phyloP scores from a whole-genome alignment of 2,797 vertebrate genomes.

The Austrolebias charrua region DNA sequence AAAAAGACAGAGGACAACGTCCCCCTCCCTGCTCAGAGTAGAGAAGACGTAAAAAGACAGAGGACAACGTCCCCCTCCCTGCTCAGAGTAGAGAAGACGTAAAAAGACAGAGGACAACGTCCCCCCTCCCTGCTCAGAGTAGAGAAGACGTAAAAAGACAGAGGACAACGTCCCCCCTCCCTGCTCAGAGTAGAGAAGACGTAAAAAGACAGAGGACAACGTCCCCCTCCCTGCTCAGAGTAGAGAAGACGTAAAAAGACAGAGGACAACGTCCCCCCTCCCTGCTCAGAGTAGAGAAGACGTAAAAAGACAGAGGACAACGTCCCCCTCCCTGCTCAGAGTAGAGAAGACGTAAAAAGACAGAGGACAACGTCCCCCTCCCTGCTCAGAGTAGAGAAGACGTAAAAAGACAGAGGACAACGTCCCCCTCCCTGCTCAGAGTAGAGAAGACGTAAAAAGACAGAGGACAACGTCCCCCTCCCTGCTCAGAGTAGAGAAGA shows the following conservation, averaged over 20 bases:
- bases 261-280: neutral
- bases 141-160: constrained; percentile 30
- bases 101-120: constrained; percentile 10
- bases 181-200: constrained; percentile 45
- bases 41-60: constrained; percentile 30
- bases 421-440: constrained; percentile 29
- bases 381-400: constrained; percentile 44
- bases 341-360: constrained; percentile 30
- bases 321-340: constrained; percentile 29
- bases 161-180: neutral
- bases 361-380: neutral
- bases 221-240: constrained; percentile 31
- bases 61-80: constrained; percentile 9
- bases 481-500: constrained; percentile 44
- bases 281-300: constrained; percentile 44
- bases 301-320: constrained; percentile 16
- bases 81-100: constrained; percentile 40
- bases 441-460: constrained; percentile 30
- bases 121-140: constrained; percentile 33
- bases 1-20: constrained; percentile 10
- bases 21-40: constrained; percentile 33
- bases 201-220: constrained; percentile 14
- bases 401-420: constrained; percentile 16
- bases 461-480: neutral
- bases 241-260: constrained; percentile 29